Percentiles rank a stretch among this genome's conserved stretches.
Evolutionary conservation across 2,888 invertebrate genomes (phyloP).

Genomic region (Ophraella communa): DNA sequence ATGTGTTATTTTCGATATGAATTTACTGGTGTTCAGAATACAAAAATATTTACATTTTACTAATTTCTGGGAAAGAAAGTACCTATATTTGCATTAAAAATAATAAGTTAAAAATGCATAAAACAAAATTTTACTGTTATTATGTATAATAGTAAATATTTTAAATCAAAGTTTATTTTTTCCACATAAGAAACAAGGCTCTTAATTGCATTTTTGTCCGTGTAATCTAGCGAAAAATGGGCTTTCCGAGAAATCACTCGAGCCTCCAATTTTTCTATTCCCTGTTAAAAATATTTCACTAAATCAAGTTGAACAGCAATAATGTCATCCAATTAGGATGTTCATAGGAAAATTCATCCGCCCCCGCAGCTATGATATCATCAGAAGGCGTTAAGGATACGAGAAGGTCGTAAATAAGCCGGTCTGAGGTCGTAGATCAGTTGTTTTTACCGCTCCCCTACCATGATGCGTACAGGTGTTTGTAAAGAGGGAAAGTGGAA

Average conservation of each 20-base stretch:
- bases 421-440: conserved; percentile 17
- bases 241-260: conserved; percentile 8
- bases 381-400: conserved; percentile 11
- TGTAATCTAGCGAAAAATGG: conserved; percentile 19
- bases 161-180: not conserved
- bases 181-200: not conserved
- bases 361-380: conserved; percentile 31
- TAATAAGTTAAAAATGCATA: too few relatives aligned
- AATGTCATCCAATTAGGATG: conserved; percentile 39
- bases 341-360: conserved; percentile 30
- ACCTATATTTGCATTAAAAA: too few relatives aligned
- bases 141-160: too few relatives aligned
- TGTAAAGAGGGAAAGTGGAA: conserved; percentile 34
- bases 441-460: conserved; percentile 13
- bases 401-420: conserved; percentile 22
- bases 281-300: conserved; percentile 20
- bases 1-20: too few relatives aligned
- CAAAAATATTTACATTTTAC: too few relatives aligned
- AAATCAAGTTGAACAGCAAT: conserved; percentile 36
- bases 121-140: too few relatives aligned
- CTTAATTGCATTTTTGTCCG: conserved; percentile 11
- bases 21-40: too few relatives aligned
- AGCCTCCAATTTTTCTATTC: conserved; percentile 9
- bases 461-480: conserved; percentile 35
- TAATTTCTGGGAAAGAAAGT: too few relatives aligned